A percentile compares a stretch with the other conserved stretches of the same genome.
phyloP scores from a whole-genome alignment of 1,140 invertebrate genomes.

The Drosophila setifemur region DNA sequence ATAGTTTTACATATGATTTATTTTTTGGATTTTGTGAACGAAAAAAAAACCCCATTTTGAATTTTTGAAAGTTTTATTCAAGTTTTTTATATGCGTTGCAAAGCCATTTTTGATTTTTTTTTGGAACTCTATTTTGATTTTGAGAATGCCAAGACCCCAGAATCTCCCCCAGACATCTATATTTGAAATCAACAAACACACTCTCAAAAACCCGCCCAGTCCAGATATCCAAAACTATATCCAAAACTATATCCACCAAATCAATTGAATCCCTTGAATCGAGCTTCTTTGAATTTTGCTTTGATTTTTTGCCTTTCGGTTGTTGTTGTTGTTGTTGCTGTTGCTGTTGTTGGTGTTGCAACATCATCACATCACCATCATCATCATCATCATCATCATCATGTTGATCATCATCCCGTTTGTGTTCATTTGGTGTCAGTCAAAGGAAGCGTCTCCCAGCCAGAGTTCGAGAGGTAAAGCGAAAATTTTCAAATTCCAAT shows the following conservation, averaged over 20 bases:
- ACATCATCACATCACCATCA: conserved; percentile 55
- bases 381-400: conserved; percentile 48
- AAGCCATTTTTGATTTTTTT: conserved; percentile 44
- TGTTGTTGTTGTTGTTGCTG: conserved; percentile 57
- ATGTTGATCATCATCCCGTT: conserved; percentile 51
- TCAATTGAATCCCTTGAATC: conserved; percentile 28
- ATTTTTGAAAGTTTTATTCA: conserved; percentile 37
- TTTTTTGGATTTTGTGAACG: conserved; percentile 57
- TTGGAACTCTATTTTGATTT: conserved; percentile 43
- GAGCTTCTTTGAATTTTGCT: conserved; percentile 70
- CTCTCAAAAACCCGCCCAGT: background rate
- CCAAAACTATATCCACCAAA: conserved; percentile 14
- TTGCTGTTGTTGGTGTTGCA: conserved; percentile 56
- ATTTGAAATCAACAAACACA: conserved; percentile 37
- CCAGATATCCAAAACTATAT: background rate
- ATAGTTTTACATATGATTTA: conserved; percentile 61
- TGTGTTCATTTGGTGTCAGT: conserved; percentile 76
- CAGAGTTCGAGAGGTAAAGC: conserved; percentile 69
- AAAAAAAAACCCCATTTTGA: conserved; percentile 42
- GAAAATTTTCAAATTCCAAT: conserved; percentile 68
- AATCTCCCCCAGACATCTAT: conserved; percentile 15
- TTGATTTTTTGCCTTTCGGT: conserved; percentile 53
- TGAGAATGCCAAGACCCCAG: conserved; percentile 19
- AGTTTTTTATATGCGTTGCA: conserved; percentile 56
- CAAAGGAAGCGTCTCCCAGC: conserved; percentile 62